Conservation (phyloP, 2,113 vertebrate genomes). For the Solea solea region DNA sequence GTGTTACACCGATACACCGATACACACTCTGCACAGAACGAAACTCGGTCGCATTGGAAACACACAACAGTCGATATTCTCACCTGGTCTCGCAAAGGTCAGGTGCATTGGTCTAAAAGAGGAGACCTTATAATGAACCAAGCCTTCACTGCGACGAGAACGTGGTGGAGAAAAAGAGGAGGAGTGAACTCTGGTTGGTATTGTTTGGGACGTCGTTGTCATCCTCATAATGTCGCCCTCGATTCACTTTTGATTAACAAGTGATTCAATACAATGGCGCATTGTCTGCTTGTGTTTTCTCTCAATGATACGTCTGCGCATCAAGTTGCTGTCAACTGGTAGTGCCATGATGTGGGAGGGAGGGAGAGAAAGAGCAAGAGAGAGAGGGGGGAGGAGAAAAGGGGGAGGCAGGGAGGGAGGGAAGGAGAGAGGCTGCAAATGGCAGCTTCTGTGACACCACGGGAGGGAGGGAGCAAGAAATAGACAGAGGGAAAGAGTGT, state of each 20-base stretch:
- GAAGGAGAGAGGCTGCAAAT: constrained; percentile 71
- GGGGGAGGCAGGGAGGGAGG: background rate
- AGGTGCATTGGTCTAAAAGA: background rate
- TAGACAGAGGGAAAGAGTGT: constrained; percentile 49
- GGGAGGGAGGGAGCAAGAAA: constrained; percentile 65
- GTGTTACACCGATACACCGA: constrained; percentile 20
- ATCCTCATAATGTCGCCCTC: constrained; percentile 23
- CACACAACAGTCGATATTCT: background rate
- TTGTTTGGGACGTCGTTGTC: constrained; percentile 29
- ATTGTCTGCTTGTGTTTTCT: constrained; percentile 60
- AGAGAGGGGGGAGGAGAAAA: background rate
- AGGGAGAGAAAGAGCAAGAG: constrained; percentile 12
- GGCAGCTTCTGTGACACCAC: constrained; percentile 79
- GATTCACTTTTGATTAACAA: constrained; percentile 48
- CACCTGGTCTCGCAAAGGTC: constrained; percentile 11
- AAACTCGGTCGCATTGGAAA: background rate
- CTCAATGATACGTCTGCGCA: constrained; percentile 73
- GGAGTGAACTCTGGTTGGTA: constrained; percentile 11
- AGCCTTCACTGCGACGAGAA: background rate
- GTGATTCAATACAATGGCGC: constrained; percentile 36
- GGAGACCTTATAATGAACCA: constrained; percentile 1
- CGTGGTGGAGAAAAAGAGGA: constrained; percentile 5
- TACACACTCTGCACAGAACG: background rate
- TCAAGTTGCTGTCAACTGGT: constrained; percentile 77
- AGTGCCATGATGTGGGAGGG: constrained; percentile 65